Evolutionary conservation across 2,888 invertebrate genomes (phyloP).

Genomic region (Bursaphelenchus okinawaensis): DNA sequence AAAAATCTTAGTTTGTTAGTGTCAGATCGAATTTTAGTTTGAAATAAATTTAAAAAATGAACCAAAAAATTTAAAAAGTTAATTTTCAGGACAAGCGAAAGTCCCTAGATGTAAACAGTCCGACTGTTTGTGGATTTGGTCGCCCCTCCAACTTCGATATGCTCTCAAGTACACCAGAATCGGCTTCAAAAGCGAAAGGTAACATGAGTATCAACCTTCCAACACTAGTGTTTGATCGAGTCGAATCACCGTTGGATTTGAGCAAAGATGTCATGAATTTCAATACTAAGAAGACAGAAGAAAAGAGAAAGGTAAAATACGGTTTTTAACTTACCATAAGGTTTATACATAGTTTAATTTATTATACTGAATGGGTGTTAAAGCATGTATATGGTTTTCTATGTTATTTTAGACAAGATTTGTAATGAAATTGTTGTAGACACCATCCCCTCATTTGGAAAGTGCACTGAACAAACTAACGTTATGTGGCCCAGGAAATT

Average conservation of each 20-base stretch:
- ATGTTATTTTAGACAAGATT: neutral
- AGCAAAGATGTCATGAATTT: neutral
- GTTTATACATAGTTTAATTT: too few relatives aligned
- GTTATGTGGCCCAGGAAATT: constrained; percentile 77
- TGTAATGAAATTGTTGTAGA: neutral
- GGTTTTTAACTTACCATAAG: too few relatives aligned
- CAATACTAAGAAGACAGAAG: too few relatives aligned
- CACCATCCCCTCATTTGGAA: constrained; percentile 12
- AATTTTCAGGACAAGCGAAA: neutral
- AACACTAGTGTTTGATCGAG: neutral
- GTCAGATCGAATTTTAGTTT: neutral
- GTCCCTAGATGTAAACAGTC: constrained; percentile 4
- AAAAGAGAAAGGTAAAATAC: too few relatives aligned
- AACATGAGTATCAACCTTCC: neutral
- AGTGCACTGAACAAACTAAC: neutral
- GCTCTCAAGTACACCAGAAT: neutral
- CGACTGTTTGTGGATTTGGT: constrained; percentile 3
- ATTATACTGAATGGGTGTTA: too few relatives aligned
- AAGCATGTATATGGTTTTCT: too few relatives aligned
- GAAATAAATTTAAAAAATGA: neutral
- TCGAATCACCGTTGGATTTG: neutral
- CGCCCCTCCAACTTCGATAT: neutral
- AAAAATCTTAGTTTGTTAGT: neutral
- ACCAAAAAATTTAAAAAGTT: neutral
- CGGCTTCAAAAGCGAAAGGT: neutral